A percentile compares a stretch with the other conserved stretches of the same genome.
Conservation (phyloP, 2,113 vertebrate genomes). For the Apistogramma diplotaenia region DNA sequence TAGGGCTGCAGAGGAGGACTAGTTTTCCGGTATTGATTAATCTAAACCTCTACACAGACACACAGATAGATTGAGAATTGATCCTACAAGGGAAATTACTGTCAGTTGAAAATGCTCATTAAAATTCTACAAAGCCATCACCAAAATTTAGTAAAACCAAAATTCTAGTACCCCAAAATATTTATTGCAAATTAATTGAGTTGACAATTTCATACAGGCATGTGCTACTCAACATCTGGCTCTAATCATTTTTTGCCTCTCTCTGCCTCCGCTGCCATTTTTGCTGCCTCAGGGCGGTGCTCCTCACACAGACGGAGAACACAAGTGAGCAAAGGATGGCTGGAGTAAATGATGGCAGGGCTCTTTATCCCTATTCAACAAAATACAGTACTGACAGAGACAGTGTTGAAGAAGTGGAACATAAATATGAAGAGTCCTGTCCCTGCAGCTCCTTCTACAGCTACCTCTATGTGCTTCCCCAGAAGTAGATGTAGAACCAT, state of each 20-base stretch:
- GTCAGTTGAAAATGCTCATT: no score
- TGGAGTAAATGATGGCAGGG: accelerated
- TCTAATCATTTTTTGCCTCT: neutral
- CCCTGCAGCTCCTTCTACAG: neutral
- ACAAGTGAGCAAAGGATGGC: neutral
- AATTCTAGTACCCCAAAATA: no score
- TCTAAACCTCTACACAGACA: no score
- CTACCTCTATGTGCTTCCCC: neutral
- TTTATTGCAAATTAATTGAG: no score
- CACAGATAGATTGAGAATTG: no score
- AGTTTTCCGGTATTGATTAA: no score
- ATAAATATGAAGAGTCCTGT: neutral
- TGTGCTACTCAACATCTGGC: neutral
- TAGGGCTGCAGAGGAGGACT: no score
- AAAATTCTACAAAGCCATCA: no score
- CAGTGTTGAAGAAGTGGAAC: neutral
- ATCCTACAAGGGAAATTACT: no score
- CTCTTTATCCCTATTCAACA: neutral
- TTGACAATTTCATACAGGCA: neutral
- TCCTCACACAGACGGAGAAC: accelerated
- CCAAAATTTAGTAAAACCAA: no score
- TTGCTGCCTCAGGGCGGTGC: neutral
- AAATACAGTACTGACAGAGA: neutral
- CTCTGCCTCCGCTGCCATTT: neutral
- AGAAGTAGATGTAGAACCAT: neutral